Evolutionary conservation across 2,888 invertebrate species (phyloP).

Genomic region (Brachylomia viminalis): DNA sequence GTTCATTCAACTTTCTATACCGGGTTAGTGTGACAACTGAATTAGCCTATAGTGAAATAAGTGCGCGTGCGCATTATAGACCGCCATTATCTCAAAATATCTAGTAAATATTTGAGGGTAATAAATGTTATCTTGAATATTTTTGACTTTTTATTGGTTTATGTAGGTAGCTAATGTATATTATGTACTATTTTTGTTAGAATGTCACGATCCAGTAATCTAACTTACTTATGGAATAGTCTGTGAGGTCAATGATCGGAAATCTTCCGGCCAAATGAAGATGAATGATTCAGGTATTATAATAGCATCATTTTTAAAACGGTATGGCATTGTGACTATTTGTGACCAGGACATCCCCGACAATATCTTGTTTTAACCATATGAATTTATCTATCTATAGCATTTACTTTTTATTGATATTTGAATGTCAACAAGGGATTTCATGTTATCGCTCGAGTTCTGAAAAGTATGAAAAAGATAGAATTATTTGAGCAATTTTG

Average conservation of each 20-base stretch:
- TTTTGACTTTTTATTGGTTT: slow-evolving; percentile 45
- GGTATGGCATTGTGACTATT: slow-evolving; percentile 5
- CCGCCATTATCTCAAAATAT: slow-evolving; percentile 34
- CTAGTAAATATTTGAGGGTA: slow-evolving; percentile 48
- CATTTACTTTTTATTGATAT: slow-evolving; percentile 28
- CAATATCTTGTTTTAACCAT: not conserved
- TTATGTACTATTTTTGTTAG: slow-evolving; percentile 1
- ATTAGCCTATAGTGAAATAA: slow-evolving; percentile 30
- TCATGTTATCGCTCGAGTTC: not conserved
- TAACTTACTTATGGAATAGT: slow-evolving; percentile 21
- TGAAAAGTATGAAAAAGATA: not conserved
- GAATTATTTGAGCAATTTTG: not conserved
- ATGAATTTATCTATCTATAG: not conserved
- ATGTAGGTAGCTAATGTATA: slow-evolving; percentile 11
- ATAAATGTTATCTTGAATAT: slow-evolving; percentile 46
- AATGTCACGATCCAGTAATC: slow-evolving; percentile 18
- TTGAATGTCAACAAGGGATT: slow-evolving; percentile 30
- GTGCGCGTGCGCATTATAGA: slow-evolving; percentile 17
- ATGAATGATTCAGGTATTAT: slow-evolving; percentile 45
- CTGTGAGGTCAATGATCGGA: slow-evolving; percentile 25
- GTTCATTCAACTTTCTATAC: slow-evolving; percentile 57
- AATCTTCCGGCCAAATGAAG: slow-evolving; percentile 26
- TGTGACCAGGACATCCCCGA: slow-evolving; percentile 6
- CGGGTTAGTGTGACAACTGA: slow-evolving; percentile 57
- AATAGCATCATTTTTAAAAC: slow-evolving; percentile 16